phyloP scores from a whole-genome alignment of 2,113 vertebrate genomes.

The rabbit (Oryctolagus cuniculus) region mOryCun1.1 NC_091442.1:9109001-9109500 shows the following conservation, averaged over 20 bases:
- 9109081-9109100: no score
- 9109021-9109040: no score
- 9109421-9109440: neutral
- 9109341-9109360: neutral
- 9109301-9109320: neutral
- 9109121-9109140: no score
- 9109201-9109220: neutral
- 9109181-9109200: no score
- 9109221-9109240: neutral
- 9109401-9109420: neutral
- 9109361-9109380: neutral
- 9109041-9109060: no score
- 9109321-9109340: neutral
- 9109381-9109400: neutral
- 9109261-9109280: neutral
- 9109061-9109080: no score
- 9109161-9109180: no score
- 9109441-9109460: neutral
- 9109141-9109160: no score
- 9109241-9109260: conserved; percentile 5
- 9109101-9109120: no score
- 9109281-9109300: neutral
- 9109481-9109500: neutral
- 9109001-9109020: no score
- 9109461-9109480: neutral